phyloP scores from a whole-genome alignment of 2,113 vertebrate species.

The Platichthys stellatus region DNA sequence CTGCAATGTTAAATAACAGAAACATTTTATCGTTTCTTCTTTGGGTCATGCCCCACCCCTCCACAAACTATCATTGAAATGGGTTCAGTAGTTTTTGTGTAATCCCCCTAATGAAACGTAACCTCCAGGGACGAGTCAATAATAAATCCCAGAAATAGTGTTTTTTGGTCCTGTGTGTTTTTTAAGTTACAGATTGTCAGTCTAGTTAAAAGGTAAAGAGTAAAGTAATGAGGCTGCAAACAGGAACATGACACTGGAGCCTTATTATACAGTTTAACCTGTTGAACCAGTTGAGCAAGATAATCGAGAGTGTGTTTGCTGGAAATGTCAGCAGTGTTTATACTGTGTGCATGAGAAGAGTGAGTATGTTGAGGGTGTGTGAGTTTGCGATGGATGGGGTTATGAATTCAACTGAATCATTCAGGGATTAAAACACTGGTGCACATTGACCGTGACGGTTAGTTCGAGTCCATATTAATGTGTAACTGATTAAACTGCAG shows the following conservation, averaged over 20 bases:
- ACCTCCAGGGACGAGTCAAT: not conserved
- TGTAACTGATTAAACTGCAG: conserved; percentile 37
- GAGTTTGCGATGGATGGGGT: not conserved
- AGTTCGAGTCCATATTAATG: conserved; percentile 18
- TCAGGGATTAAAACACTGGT: conserved; percentile 13
- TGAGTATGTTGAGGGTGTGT: conserved; percentile 7
- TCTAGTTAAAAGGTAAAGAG: conserved; percentile 39
- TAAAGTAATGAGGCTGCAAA: not conserved
- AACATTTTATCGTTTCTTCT: no score
- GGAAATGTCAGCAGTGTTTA: conserved; percentile 18
- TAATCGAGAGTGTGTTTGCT: conserved; percentile 6
- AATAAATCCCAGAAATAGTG: conserved; percentile 34
- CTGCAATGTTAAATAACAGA: no score
- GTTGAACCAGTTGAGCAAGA: conserved; percentile 53
- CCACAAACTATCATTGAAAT: no score
- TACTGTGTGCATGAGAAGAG: not conserved
- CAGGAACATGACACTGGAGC: conserved; percentile 6
- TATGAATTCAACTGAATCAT: conserved; percentile 13
- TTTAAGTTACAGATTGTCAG: conserved; percentile 46
- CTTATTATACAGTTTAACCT: conserved; percentile 26
- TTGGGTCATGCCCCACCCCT: no score
- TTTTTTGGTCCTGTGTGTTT: conserved; percentile 51
- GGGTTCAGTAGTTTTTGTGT: no score
- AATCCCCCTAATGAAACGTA: no score
- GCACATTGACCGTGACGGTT: conserved; percentile 10